Conservation (phyloP, 2,888 invertebrate genomes). For the Amblyteles armatorius region DNA sequence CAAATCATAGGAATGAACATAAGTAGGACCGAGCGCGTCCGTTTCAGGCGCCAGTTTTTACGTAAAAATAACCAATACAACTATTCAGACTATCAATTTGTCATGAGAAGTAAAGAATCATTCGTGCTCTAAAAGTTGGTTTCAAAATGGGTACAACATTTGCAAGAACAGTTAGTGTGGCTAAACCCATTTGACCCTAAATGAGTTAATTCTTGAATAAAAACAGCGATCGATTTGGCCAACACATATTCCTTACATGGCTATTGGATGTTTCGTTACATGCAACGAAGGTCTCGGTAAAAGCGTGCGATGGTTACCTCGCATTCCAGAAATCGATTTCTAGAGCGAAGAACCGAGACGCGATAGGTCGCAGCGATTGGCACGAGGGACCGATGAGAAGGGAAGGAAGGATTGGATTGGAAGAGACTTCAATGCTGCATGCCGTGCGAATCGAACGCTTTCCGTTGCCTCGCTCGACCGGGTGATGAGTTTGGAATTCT, state of each 20-base stretch:
- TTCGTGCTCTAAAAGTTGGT: not conserved
- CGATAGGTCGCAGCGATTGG: slow-evolving; percentile 37
- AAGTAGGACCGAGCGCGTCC: too few species aligned
- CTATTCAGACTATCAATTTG: not conserved
- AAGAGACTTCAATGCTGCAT: slow-evolving; percentile 76
- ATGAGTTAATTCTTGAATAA: not conserved
- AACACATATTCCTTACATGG: not conserved
- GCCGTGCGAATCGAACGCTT: slow-evolving; percentile 66
- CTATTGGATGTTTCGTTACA: not conserved
- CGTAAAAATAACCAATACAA: not conserved
- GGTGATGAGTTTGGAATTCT: slow-evolving; percentile 16
- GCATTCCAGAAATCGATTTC: not conserved
- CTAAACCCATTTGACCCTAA: not conserved
- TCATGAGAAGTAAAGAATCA: not conserved
- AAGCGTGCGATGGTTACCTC: not conserved
- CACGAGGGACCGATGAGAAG: slow-evolving; percentile 37
- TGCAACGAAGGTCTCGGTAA: not conserved
- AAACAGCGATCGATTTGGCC: not conserved
- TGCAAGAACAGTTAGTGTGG: not conserved
- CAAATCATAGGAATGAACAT: not conserved
- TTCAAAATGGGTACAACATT: not conserved
- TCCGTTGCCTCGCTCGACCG: slow-evolving; percentile 35
- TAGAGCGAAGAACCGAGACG: not conserved
- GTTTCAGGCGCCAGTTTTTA: not conserved
- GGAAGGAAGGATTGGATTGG: slow-evolving; percentile 68